Percentiles rank a stretch among this genome's conserved stretches.
Evolutionary conservation across 1,140 invertebrate genomes (phyloP).

Genomic region (Cydia splendana): DNA sequence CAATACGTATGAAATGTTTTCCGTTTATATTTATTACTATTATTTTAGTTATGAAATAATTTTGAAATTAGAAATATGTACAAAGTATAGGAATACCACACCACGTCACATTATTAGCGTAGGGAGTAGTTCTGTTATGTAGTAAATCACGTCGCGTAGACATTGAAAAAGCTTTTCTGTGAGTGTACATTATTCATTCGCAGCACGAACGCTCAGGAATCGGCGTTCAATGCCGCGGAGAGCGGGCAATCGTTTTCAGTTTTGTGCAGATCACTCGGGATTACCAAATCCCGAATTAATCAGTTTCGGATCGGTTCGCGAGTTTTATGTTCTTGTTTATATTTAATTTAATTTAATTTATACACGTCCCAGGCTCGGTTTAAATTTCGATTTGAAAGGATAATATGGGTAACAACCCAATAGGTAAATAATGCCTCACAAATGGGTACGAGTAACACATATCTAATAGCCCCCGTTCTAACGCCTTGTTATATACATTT

Average conservation of each 20-base stretch:
- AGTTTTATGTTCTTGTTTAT: background rate
- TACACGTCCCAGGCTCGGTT: background rate
- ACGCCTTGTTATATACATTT: background rate
- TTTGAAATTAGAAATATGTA: too few species aligned
- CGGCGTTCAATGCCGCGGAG: conserved; percentile 36
- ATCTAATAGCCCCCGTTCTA: background rate
- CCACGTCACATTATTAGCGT: too few species aligned
- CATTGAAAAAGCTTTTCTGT: conserved; percentile 16
- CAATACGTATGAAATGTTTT: too few species aligned
- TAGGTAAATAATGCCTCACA: background rate
- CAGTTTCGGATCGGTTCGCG: conserved; percentile 40
- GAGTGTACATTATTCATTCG: conserved; percentile 40
- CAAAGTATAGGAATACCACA: too few species aligned
- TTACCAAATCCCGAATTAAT: conserved; percentile 49
- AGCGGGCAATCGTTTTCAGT: conserved; percentile 46
- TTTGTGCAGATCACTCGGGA: conserved; percentile 43
- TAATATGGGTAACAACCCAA: background rate
- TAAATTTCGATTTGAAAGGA: background rate
- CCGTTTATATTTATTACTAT: too few species aligned
- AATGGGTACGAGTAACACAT: background rate
- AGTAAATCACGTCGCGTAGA: background rate
- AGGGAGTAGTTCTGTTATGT: too few species aligned
- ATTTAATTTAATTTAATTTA: conserved; percentile 22
- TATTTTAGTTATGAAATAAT: too few species aligned
- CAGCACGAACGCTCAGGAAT: conserved; percentile 35